Evolutionary conservation across 2,797 vertebrate species (phyloP), one percentile per base, ranked within the genome.

Genomic region (Buceros bicornis): DNA sequence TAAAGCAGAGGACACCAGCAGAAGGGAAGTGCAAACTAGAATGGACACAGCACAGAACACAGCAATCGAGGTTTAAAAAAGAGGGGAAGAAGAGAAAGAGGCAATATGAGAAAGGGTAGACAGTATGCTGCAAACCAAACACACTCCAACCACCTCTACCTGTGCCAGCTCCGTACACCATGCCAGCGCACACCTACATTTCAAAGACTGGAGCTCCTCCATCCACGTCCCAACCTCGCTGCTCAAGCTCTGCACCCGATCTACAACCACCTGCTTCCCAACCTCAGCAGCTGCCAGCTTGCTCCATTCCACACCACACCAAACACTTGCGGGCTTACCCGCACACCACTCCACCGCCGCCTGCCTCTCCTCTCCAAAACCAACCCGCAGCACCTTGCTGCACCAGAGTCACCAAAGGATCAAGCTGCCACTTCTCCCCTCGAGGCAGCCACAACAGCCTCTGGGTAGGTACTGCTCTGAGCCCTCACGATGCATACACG

Each of bases 161-260:
- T 31, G 37, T 51, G 43, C 21, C 1, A 0, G 10, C 25, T 21
- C 37, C 20, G 6, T 5, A 42, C 0, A 1, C 20, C 24, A 10
- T 2, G 26, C 28, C 62, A 45, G 43, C 0, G 13, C 13, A 22
- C 47, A 48, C 29, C 33, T 28, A 42, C 26, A 19, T 40, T 62
- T 47, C 54, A 62, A 45, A 35, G 11, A 42, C n/a, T 3, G 17
- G n/a, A 87, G 37, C 25, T 73, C 21, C 54, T 78, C 47, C 58
- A 45, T 7, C 40, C 21, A 54, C 31, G 15, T 53, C 56, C 33
- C 53, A 57, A 6, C 57, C 28, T 62, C 48, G 7, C 31, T 16
- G 43, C 26, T 70, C 0, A 2, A 66, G 37, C 26, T 56, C 57
- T 37, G 25, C 48, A 24, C 31, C 53, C 16, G 37, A 76, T 43